Conservation (phyloP, 2,113 vertebrate species). For the Indicator indicator region DNA sequence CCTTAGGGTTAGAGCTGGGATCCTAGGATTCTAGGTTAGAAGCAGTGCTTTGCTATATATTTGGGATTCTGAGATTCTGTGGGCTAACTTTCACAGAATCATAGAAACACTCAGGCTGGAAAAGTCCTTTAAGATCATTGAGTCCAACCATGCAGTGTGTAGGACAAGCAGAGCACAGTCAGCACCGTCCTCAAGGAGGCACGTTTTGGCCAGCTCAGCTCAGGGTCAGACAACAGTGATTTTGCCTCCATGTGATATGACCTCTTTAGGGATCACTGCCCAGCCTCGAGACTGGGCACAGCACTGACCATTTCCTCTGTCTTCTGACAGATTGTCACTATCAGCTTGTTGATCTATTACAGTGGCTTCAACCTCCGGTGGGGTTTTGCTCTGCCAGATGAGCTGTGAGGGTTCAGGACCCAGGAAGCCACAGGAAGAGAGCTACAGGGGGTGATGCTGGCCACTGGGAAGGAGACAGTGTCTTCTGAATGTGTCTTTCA, state of each 20-base stretch:
- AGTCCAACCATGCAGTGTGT: neutral
- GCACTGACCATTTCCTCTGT: constrained; percentile 28
- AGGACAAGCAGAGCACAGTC: neutral
- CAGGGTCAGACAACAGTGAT: neutral
- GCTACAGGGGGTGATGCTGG: neutral
- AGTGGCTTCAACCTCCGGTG: fast-evolving
- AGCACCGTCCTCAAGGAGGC: fast-evolving
- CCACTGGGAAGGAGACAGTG: neutral
- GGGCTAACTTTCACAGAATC: no score
- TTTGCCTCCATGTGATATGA: neutral
- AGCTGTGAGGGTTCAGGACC: neutral
- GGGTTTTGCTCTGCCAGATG: neutral
- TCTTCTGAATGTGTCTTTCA: neutral
- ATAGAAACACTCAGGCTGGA: no score
- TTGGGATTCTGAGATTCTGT: no score
- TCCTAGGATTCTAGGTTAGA: no score
- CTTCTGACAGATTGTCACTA: neutral
- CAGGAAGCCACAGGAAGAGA: neutral
- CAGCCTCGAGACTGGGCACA: neutral
- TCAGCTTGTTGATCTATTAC: neutral
- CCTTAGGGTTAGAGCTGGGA: no score
- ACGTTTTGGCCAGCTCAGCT: neutral
- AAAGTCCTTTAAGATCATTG: no score
- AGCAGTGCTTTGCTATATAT: no score
- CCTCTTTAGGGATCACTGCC: constrained; percentile 23